These are phyloP conservation scores for Rotaria macrura DNA, from an alignment of 2,888 invertebrate species.

Conservation along the genomic window DNA sequence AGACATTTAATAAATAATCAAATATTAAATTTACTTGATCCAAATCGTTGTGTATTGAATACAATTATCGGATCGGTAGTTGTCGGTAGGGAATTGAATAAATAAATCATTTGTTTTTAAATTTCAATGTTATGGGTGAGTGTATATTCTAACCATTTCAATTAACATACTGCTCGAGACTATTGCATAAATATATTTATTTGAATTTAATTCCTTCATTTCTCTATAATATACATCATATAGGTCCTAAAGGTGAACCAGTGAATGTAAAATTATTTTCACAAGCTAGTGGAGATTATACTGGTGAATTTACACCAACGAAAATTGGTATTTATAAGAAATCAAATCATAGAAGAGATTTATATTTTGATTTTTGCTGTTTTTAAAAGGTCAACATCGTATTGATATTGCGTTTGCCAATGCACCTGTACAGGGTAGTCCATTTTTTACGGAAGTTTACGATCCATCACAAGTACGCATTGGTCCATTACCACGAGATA, in stretches of 20 bases:
- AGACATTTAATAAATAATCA: neutral
- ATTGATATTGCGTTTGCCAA: conserved; percentile 42
- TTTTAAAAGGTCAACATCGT: conserved; percentile 38
- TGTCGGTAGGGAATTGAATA: neutral
- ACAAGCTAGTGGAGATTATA: conserved; percentile 82
- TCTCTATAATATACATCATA: conserved; percentile 21
- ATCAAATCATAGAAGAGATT: too few species aligned
- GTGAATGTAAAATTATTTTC: conserved; percentile 84
- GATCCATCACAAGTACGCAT: conserved; percentile 54
- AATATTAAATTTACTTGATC: neutral
- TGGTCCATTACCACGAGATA: conserved; percentile 36
- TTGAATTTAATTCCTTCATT: neutral
- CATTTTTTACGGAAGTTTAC: conserved; percentile 54
- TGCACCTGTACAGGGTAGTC: conserved; percentile 36
- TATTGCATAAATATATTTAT: neutral
- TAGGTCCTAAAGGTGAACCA: conserved; percentile 53
- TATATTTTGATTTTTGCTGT: neutral
- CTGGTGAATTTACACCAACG: conserved; percentile 71
- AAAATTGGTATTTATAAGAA: conserved; percentile 41
- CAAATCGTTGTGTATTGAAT: neutral
- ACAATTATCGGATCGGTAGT: neutral
- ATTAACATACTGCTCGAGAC: too few species aligned
- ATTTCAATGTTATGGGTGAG: too few species aligned
- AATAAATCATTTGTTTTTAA: neutral
- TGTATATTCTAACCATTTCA: too few species aligned